Evolutionary conservation across 2,113 vertebrate genomes (phyloP), one percentile per base, ranked within the genome.

Genomic region (Chloroceryle aenea): DNA sequence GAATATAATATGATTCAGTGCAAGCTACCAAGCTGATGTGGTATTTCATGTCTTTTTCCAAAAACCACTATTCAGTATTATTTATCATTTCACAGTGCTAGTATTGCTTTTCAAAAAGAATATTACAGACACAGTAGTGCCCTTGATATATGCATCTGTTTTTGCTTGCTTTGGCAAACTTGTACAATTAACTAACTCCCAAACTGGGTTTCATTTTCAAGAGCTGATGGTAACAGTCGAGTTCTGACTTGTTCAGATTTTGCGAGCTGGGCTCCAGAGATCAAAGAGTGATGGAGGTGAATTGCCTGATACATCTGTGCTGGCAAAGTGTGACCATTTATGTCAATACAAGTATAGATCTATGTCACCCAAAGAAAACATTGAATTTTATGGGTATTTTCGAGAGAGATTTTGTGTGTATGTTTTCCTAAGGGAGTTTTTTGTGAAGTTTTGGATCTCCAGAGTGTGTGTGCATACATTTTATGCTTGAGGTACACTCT

Each of bases 281-380:
- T 95, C 52, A 50, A 95, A 96, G 89, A 95, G 30, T 77, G 85
- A 96, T 74, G 72, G 95, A 97, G 82, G 95, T 95, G 96, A 97
- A 97, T 97, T 90, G 69, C 79, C 97, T 91, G 12, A 95, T 97
- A 84, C 85, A 95, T 98, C 85, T 96, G 56, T 97, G 95, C 95
- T 97, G 97, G 98, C 96, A 97, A 93, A 85, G 76, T 74, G 12
- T 97, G 97, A 91, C 93, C 80, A 83, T 95, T 97, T 95, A 91
- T 98, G 95, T 96, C 96, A 96, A 76, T 97, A 40, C 69, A 93
- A 96, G 89, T 96, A 94, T 97, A 97, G 93, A 93, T 98, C 93
- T 93, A 4, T 97, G 95, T 97, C 98, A 96, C 61, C 91, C 73
- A 93, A 96, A 94, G 90, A 97, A 98, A 98, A 98, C 95, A 97